Percentiles rank a stretch among this genome's conserved stretches.
phyloP scores from a whole-genome alignment of 2,797 vertebrate genomes.

The Malacoctenus gilli region DNA sequence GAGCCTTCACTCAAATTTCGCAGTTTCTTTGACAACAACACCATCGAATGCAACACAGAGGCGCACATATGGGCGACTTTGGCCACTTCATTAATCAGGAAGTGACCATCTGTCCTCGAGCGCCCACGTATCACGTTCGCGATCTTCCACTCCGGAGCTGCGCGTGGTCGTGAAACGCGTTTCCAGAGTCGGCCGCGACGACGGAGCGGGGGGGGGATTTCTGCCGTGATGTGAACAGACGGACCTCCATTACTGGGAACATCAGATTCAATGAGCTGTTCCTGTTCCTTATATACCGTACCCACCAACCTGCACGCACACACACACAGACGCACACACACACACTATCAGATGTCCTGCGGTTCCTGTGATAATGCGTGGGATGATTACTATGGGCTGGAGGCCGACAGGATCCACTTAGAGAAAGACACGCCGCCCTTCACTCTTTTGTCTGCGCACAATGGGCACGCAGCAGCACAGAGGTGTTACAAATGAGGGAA shows the following conservation, averaged over 20 bases:
- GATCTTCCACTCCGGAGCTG: slow-evolving; percentile 29
- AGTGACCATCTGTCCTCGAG: slow-evolving; percentile 53
- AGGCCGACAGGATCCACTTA: slow-evolving; percentile 5
- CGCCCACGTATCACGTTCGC: slow-evolving; percentile 32
- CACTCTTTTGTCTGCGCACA: slow-evolving; percentile 20
- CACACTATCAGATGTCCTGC: slow-evolving; percentile 13
- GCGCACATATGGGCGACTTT: slow-evolving; percentile 25
- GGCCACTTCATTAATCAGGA: slow-evolving; percentile 40
- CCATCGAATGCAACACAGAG: too few relatives aligned
- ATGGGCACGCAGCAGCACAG: slow-evolving; percentile 3
- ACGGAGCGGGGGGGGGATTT: slow-evolving; percentile 55
- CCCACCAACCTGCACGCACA: slow-evolving; percentile 9
- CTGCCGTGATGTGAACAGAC: slow-evolving; percentile 23
- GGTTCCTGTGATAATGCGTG: slow-evolving; percentile 36
- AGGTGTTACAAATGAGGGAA: not conserved
- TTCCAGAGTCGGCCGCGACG: slow-evolving; percentile 25
- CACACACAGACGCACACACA: slow-evolving; percentile 1
- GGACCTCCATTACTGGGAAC: slow-evolving; percentile 21
- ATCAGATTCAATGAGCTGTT: slow-evolving; percentile 25
- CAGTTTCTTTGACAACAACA: not conserved
- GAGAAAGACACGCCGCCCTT: slow-evolving; percentile 23
- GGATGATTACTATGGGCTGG: slow-evolving; percentile 34
- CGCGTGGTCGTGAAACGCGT: slow-evolving; percentile 42
- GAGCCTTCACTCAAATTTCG: too few relatives aligned
- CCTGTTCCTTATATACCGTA: not conserved